phyloP scores from a whole-genome alignment of 2,888 invertebrate genomes.

The Sipha maydis region DNA sequence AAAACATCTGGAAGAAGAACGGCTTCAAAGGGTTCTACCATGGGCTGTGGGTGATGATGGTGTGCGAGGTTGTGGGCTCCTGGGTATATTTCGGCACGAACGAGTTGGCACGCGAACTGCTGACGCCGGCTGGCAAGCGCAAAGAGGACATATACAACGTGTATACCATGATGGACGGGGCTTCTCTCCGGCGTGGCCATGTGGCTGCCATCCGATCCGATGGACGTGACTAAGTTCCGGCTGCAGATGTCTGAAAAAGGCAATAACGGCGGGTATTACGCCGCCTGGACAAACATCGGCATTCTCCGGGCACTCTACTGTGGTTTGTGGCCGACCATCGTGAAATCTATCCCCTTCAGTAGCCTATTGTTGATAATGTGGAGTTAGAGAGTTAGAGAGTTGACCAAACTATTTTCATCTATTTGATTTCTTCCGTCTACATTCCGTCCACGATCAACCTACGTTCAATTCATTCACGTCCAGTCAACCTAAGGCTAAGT shows the following conservation, averaged over 20 bases:
- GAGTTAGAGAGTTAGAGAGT: too few species aligned
- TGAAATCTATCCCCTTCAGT: conserved; percentile 94
- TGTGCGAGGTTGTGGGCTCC: conserved; percentile 94
- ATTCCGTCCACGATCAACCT: too few species aligned
- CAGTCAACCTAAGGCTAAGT: too few species aligned
- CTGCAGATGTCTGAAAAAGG: conserved; percentile 70
- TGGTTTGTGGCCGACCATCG: conserved; percentile 90
- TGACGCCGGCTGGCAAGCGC: conserved; percentile 69
- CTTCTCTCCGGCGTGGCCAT: conserved; percentile 72
- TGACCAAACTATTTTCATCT: conserved; percentile 79
- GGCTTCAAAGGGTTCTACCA: conserved; percentile 73
- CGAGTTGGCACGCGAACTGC: conserved; percentile 76
- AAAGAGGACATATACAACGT: conserved; percentile 67
- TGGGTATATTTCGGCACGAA: conserved; percentile 98
- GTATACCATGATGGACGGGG: conserved; percentile 63
- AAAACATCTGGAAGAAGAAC: conserved; percentile 69
- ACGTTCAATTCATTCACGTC: too few species aligned
- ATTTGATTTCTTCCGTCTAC: too few species aligned
- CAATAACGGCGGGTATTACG: conserved; percentile 68
- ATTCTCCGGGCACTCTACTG: conserved; percentile 83
- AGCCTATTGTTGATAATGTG: conserved; percentile 94
- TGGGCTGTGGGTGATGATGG: conserved; percentile 73
- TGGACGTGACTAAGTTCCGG: conserved; percentile 79
- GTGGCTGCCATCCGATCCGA: conserved; percentile 75
- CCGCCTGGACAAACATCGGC: neutral